Evolutionary conservation across 1,140 invertebrate species (phyloP).

Genomic region (Carposina sasakii): DNA sequence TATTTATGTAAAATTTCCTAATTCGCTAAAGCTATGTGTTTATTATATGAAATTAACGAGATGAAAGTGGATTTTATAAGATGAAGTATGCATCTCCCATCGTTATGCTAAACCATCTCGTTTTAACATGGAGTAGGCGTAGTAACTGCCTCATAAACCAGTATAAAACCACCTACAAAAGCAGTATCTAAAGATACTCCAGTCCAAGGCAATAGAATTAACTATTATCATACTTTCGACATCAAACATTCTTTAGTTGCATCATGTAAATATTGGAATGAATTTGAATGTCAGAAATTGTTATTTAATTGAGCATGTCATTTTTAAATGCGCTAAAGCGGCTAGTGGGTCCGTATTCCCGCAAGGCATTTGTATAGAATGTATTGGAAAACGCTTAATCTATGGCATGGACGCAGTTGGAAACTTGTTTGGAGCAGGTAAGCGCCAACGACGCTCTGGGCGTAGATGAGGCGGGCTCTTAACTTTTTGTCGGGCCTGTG

Average conservation of each 20-base stretch:
- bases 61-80: constrained; percentile 21
- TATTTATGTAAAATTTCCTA: too few species aligned
- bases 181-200: too few species aligned
- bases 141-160: constrained; percentile 17
- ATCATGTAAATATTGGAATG: too few species aligned
- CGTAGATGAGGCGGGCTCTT: too few species aligned
- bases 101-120: constrained; percentile 8
- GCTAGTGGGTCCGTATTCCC: constrained; percentile 36
- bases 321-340: constrained; percentile 14
- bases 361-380: constrained; percentile 40
- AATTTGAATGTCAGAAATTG: background rate
- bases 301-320: constrained; percentile 17
- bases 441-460: too few species aligned
- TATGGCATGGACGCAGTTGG: constrained; percentile 8
- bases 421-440: constrained; percentile 42
- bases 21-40: too few species aligned
- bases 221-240: too few species aligned
- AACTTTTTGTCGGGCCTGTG: constrained; percentile 24
- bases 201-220: too few species aligned
- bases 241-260: too few species aligned
- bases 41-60: too few species aligned
- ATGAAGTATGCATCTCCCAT: constrained; percentile 11
- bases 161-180: too few species aligned
- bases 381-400: constrained; percentile 39
- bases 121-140: constrained; percentile 17